Percentiles rank a stretch among this genome's conserved stretches.
These are phyloP conservation scores for Eretmochelys imbricata DNA, from an alignment of 2,113 vertebrate genomes.

Conservation along the genomic window DNA sequence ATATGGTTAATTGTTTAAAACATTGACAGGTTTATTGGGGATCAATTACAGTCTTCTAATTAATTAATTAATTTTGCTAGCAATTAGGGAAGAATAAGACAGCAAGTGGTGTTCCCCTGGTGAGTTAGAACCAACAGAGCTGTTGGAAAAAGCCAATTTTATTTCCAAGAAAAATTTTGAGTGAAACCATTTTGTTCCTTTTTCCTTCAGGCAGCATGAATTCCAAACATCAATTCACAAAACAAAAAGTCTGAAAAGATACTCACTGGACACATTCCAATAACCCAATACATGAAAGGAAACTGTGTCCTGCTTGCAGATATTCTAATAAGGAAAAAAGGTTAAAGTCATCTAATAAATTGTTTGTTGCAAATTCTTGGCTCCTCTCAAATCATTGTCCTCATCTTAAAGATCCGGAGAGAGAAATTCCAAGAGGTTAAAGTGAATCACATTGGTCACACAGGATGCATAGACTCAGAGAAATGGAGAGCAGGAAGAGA, in stretches of 20 bases:
- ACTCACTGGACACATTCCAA: background rate
- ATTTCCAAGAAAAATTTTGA: background rate
- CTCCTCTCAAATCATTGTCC: conserved; percentile 26
- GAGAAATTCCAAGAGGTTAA: background rate
- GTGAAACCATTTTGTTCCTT: background rate
- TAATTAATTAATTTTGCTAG: background rate
- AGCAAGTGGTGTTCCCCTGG: rapidly evolving
- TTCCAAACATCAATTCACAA: background rate
- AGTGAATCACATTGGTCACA: background rate
- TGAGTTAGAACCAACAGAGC: background rate
- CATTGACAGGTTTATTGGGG: background rate
- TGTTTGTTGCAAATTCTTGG: conserved; percentile 48
- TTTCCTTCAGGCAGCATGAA: background rate
- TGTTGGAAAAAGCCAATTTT: background rate
- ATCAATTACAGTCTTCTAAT: background rate
- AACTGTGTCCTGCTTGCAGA: background rate
- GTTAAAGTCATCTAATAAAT: conserved; percentile 50
- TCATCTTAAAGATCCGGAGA: background rate
- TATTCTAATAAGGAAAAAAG: background rate
- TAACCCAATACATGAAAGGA: background rate
- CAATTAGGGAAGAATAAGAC: background rate
- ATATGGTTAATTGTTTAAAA: background rate
- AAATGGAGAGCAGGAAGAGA: no score
- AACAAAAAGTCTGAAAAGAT: background rate
- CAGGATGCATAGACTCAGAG: background rate